A percentile compares a stretch with the other conserved stretches of the same genome.
Conservation (phyloP, 1,140 invertebrate genomes). For the Stegodyphus mimosarum region DNA sequence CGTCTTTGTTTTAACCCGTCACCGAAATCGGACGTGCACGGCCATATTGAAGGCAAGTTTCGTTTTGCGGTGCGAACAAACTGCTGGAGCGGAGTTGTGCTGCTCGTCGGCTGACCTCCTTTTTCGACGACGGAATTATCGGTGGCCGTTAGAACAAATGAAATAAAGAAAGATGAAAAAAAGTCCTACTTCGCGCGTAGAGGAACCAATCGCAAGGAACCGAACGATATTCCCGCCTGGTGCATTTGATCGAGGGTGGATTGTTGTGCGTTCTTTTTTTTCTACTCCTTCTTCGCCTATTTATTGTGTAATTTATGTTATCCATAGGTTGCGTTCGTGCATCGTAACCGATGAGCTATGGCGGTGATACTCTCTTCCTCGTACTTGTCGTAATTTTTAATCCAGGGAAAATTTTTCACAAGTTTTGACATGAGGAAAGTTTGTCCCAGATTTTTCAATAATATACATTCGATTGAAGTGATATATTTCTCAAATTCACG, state of each 20-base stretch:
- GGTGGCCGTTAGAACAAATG: constrained; percentile 49
- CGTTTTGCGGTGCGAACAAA: constrained; percentile 38
- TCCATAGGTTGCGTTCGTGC: neutral
- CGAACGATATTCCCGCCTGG: constrained; percentile 54
- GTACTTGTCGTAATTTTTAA: no score
- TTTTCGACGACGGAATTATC: constrained; percentile 49
- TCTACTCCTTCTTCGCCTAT: neutral
- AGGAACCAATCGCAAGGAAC: constrained; percentile 56
- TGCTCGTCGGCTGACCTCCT: constrained; percentile 40
- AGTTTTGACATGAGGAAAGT: no score
- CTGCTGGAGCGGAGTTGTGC: constrained; percentile 44
- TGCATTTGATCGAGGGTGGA: neutral
- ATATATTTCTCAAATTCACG: no score
- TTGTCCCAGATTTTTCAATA: no score
- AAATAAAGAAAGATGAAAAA: constrained; percentile 38
- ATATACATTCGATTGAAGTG: no score
- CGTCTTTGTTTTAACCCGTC: neutral
- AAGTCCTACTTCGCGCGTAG: constrained; percentile 55
- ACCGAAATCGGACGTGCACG: constrained; percentile 29
- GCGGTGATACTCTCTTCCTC: no score
- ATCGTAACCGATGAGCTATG: neutral
- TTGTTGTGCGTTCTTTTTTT: neutral
- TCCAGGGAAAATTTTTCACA: no score
- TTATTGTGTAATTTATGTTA: neutral
- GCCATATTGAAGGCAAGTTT: constrained; percentile 28